phyloP scores from a whole-genome alignment of 2,888 invertebrate genomes.

The Drepana falcataria region DNA sequence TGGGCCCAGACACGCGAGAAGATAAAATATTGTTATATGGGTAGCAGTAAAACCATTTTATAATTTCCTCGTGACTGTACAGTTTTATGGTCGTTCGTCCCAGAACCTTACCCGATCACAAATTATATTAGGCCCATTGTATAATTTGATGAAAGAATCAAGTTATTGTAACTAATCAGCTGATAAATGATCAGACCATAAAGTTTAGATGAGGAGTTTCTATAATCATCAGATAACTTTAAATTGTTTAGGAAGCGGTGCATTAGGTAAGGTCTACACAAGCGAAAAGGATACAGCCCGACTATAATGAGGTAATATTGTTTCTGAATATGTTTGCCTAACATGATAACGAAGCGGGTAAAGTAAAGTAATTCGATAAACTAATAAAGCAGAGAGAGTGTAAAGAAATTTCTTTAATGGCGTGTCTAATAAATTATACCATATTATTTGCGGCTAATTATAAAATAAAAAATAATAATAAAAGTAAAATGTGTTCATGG shows the following conservation, averaged over 20 bases:
- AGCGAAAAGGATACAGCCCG: too few species aligned
- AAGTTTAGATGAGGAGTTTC: not conserved
- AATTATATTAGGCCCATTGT: conserved; percentile 36
- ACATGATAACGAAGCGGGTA: too few species aligned
- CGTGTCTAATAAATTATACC: not conserved
- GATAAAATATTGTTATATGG: conserved; percentile 72
- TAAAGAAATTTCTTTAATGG: not conserved
- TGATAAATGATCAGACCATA: conserved; percentile 43
- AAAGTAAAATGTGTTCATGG: not conserved
- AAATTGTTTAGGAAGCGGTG: too few species aligned
- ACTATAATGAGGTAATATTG: too few species aligned
- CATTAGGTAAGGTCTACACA: too few species aligned
- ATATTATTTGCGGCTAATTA: not conserved
- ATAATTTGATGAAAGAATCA: conserved; percentile 42
- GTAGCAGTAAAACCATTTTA: conserved; percentile 62
- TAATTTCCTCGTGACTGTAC: conserved; percentile 66
- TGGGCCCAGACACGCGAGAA: conserved; percentile 39
- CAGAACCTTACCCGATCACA: conserved; percentile 47
- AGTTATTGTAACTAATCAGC: conserved; percentile 53
- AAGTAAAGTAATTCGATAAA: not conserved
- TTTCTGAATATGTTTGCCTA: too few species aligned
- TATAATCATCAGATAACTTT: too few species aligned
- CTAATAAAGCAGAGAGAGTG: not conserved
- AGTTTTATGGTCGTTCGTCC: conserved; percentile 55
- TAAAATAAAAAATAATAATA: not conserved